A percentile compares a stretch with the other conserved stretches of the same genome.
These are phyloP conservation scores for Peromyscus attwateri DNA, from an alignment of 2,797 vertebrate species.

Conservation along the genomic window DNA sequence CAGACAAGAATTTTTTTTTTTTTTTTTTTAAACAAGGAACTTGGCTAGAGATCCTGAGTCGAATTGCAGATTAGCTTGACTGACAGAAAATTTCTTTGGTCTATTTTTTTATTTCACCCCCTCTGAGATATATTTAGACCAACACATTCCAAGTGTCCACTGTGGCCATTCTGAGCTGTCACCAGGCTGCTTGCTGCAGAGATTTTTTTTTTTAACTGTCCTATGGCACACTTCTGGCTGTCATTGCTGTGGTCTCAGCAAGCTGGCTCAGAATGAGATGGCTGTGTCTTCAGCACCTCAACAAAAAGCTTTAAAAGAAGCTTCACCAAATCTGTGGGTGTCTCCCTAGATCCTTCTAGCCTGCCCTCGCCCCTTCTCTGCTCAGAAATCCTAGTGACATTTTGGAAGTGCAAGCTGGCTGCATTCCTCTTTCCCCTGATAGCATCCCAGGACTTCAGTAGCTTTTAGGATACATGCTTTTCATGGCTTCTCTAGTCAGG, in stretches of 20 bases:
- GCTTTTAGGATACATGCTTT: neutral
- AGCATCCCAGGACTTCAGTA: neutral
- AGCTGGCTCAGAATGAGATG: neutral
- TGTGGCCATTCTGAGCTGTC: neutral
- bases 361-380: neutral
- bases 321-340: neutral
- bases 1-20: neutral
- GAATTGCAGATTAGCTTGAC: conserved; percentile 9
- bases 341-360: neutral
- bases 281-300: neutral
- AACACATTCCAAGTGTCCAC: neutral
- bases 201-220: neutral
- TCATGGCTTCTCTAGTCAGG: neutral
- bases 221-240: neutral
- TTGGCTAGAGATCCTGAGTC: neutral
- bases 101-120: neutral
- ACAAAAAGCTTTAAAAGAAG: neutral
- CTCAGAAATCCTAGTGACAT: neutral
- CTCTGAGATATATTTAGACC: neutral
- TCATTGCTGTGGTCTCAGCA: neutral
- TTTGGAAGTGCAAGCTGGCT: neutral
- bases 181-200: neutral
- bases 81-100: neutral
- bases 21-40: neutral
- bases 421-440: neutral